Conservation (phyloP, 1,140 invertebrate species). For the Augochlora pura region DNA sequence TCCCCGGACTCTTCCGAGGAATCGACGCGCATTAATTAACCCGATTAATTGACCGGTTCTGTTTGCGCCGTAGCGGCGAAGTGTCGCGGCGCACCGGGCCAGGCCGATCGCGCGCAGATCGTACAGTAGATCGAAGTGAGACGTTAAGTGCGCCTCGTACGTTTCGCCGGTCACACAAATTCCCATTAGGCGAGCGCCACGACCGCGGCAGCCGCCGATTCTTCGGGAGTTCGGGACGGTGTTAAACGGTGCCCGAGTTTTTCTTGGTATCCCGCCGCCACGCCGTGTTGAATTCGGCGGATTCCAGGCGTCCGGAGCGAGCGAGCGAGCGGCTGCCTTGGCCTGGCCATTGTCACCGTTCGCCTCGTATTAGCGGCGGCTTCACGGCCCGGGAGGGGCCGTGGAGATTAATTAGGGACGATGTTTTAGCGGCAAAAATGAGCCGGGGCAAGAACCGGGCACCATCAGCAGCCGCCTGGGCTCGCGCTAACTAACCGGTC, state of each 20-base stretch:
- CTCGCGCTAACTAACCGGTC: conserved; percentile 69
- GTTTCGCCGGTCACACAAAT: conserved; percentile 45
- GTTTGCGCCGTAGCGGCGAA: too few relatives aligned
- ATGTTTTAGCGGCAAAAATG: conserved; percentile 76
- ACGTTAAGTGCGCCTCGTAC: conserved; percentile 46
- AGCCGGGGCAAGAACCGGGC: conserved; percentile 61
- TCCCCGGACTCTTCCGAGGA: background rate
- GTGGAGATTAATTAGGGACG: conserved; percentile 76
- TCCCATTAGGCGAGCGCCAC: conserved; percentile 33
- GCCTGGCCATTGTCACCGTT: conserved; percentile 59
- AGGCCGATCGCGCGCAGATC: background rate
- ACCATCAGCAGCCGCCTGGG: conserved; percentile 60
- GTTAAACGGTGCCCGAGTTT: conserved; percentile 55
- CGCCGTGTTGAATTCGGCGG: conserved; percentile 58
- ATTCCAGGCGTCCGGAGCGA: conserved; percentile 49
- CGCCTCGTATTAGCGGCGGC: conserved; percentile 48
- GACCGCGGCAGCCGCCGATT: conserved; percentile 17
- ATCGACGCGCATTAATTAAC: conserved; percentile 44
- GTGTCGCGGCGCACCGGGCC: background rate
- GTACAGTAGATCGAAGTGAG: conserved; percentile 25
- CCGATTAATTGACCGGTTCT: conserved; percentile 44
- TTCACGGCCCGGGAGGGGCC: conserved; percentile 47
- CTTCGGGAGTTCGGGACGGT: conserved; percentile 41
- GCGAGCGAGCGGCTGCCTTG: conserved; percentile 9
- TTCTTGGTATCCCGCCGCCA: conserved; percentile 41